These are phyloP conservation scores for Eucidaris tribuloides DNA, from an alignment of 35 echinoderm and acorn worm genomes.

Conservation along the genomic window DNA sequence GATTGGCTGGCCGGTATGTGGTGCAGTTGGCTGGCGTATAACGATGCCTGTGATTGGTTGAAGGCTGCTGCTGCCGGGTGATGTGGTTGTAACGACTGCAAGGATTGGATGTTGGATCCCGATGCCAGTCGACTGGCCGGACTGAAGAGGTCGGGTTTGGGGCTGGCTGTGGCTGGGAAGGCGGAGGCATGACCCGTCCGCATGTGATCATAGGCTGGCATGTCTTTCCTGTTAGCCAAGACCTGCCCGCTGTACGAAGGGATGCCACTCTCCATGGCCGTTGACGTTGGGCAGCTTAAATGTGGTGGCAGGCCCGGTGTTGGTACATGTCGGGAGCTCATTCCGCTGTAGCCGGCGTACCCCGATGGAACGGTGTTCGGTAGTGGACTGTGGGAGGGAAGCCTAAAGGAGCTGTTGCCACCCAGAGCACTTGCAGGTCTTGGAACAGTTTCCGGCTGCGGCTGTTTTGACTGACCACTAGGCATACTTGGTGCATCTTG, in stretches of 20 bases:
- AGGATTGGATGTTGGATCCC: neutral
- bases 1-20: conserved; percentile 9
- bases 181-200: neutral
- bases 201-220: conserved; percentile 1
- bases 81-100: too few relatives aligned
- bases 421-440: too few relatives aligned
- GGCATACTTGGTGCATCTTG: neutral
- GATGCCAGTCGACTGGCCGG: neutral
- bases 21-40: neutral
- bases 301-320: neutral
- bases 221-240: neutral
- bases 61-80: neutral
- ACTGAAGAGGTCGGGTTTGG: conserved; percentile 9
- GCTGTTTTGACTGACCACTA: neutral
- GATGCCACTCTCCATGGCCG: neutral
- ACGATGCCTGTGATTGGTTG: conserved; percentile 3
- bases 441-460: neutral
- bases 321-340: neutral
- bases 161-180: neutral
- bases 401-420: neutral
- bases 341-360: neutral
- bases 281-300: neutral
- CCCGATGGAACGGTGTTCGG: conserved; percentile 2
- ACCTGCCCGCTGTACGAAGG: neutral
- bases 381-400: conserved; percentile 7